Evolutionary conservation across 2,113 vertebrate species (phyloP), one percentile per base, ranked within the genome.

Genomic region (Chloropsis cyanopogon): DNA sequence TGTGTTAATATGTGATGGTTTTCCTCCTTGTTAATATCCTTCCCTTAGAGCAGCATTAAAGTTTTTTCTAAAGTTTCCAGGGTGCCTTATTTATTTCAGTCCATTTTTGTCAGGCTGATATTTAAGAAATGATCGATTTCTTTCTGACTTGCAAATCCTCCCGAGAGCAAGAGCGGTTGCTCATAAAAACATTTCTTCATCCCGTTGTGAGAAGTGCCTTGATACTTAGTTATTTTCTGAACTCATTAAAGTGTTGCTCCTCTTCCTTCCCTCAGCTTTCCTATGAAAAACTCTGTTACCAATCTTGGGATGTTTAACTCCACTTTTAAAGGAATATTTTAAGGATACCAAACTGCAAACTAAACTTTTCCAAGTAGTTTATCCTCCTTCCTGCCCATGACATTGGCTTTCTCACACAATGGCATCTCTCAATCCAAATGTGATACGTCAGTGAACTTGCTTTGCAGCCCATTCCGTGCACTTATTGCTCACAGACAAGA

Each of bases 81-180:
- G 21, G 26, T 39, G 33, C 56, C 53, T 80, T 63, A 0, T 31
- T 53, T 92, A 18, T 66, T 91, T 88, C 47, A 89, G 52, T 68
- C 33, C 4, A 8, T 57, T 84, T 87, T 82, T 60, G 39, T 54
- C 50, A 26, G 9, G 10, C 35, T 78, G 41, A 2, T 78, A 15
- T 84, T 77, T 29, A 86, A 91, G 61, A 75, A 90, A n/a, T 12
- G 0, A 22, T 39, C 6, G 4, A 21, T 80, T 82, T 79, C 26
- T 69, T 85, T 79, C 75, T 2, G 3, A 60, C 11, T 81, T 8
- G 4, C 0, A 7, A 29, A 54, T 93, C 93, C 29, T 90, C 41
- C 26, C 7, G 18, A 35, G 44, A 28, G 21, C 24, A 53, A 50
- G 17, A 88, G 26, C 0, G 0, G 4, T 50, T 92, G 24, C 31